Conservation (phyloP, 1,140 invertebrate species). For the Ips nitidus region DNA sequence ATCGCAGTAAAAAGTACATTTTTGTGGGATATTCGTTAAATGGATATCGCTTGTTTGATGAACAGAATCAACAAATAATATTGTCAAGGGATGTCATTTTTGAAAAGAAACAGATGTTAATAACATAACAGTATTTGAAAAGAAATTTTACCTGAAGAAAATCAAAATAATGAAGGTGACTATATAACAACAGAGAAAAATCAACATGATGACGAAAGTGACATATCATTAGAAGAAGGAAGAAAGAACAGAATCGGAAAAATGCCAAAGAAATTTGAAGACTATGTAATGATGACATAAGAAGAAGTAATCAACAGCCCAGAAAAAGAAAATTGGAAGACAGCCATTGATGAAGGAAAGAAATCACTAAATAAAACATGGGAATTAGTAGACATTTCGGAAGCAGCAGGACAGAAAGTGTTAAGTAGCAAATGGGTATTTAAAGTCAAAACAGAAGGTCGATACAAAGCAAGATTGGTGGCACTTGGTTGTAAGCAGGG, state of each 20-base stretch:
- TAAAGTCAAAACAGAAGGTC: constrained; percentile 17
- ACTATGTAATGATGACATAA: no score
- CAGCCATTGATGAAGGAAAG: constrained; percentile 35
- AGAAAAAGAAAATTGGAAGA: no score
- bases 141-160: background rate
- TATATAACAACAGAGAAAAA: background rate
- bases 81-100: background rate
- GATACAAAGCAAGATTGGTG: constrained; percentile 52
- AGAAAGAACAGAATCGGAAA: no score
- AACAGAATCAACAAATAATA: no score
- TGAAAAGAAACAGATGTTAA: background rate
- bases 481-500: constrained; percentile 50
- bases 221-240: no score
- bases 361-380: constrained; percentile 46
- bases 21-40: no score
- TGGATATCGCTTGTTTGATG: no score
- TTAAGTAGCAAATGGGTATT: no score
- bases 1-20: no score
- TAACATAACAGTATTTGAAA: no score
- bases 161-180: background rate
- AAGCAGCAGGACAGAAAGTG: background rate
- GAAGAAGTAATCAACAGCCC: no score
- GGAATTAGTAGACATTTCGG: constrained; percentile 32
- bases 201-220: background rate
- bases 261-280: no score